Conservation (phyloP, 2,113 vertebrate genomes). For the Ochotona curzoniae region DNA sequence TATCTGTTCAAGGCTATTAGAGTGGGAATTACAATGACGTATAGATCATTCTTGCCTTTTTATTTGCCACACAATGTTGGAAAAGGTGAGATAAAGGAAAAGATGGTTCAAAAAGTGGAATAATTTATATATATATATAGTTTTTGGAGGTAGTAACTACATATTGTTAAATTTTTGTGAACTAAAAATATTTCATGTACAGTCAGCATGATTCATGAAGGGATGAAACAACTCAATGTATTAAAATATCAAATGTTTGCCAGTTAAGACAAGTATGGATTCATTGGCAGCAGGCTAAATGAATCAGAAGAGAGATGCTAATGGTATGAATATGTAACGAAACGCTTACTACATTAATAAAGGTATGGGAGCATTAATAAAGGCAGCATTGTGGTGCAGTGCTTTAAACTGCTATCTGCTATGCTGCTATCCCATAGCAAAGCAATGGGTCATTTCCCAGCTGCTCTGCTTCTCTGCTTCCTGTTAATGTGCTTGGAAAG, state of each 20-base stretch:
- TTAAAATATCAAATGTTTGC: neutral
- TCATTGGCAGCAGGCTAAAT: neutral
- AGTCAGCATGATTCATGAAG: neutral
- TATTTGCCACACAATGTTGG: too few relatives aligned
- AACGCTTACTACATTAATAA: neutral
- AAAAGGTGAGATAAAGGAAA: too few relatives aligned
- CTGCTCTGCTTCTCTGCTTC: too few relatives aligned
- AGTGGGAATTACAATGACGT: too few relatives aligned
- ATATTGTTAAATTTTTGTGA: neutral
- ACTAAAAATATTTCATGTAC: neutral
- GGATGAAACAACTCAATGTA: neutral
- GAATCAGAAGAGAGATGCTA: neutral
- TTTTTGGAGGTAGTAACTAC: neutral
- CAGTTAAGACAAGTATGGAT: neutral
- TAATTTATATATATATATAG: neutral
- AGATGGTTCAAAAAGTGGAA: neutral
- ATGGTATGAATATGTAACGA: neutral
- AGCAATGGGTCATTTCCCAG: too few relatives aligned
- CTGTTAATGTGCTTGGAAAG: too few relatives aligned
- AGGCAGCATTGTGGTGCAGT: too few relatives aligned
- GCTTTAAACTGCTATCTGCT: too few relatives aligned
- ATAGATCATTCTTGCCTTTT: too few relatives aligned
- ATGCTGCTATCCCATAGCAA: too few relatives aligned
- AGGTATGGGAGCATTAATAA: too few relatives aligned
- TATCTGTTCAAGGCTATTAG: too few relatives aligned